Evolutionary conservation across 1,140 invertebrate genomes (phyloP).

Genomic region (Drosophila lini): DNA sequence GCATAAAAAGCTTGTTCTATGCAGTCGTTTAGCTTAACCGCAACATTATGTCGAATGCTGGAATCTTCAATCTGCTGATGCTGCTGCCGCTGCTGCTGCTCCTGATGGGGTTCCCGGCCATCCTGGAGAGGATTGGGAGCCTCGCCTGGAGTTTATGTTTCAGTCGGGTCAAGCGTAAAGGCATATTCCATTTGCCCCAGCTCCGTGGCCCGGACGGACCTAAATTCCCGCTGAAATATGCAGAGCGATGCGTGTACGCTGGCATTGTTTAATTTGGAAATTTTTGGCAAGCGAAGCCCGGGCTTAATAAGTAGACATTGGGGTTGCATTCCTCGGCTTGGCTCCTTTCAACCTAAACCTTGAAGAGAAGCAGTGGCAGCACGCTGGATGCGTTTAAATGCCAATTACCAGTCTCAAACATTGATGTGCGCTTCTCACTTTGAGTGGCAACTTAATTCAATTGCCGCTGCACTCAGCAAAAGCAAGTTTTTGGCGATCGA

Average conservation of each 20-base stretch:
- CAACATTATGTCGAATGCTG: slow-evolving; percentile 81
- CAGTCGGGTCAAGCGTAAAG: slow-evolving; percentile 73
- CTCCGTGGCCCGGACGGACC: slow-evolving; percentile 21
- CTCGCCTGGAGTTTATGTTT: slow-evolving; percentile 67
- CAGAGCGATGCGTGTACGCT: slow-evolving; percentile 43
- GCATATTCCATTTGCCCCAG: slow-evolving; percentile 66
- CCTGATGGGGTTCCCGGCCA: slow-evolving; percentile 18
- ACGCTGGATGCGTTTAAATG: slow-evolving; percentile 41
- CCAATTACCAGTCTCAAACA: slow-evolving; percentile 69
- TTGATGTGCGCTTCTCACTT: slow-evolving; percentile 68
- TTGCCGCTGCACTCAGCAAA: slow-evolving; percentile 71
- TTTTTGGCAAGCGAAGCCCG: slow-evolving; percentile 27
- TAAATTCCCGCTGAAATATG: slow-evolving; percentile 73
- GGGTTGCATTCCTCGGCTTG: slow-evolving; percentile 29
- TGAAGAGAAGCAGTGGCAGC: slow-evolving; percentile 3
- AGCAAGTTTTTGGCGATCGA: slow-evolving; percentile 56
- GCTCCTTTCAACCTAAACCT: slow-evolving; percentile 1
- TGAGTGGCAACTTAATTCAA: slow-evolving; percentile 74
- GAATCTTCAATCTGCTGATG: slow-evolving; percentile 78
- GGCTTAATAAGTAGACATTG: slow-evolving; percentile 35
- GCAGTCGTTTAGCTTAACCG: slow-evolving; percentile 80
- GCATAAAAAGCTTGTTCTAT: slow-evolving; percentile 82
- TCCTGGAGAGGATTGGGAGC: slow-evolving; percentile 16
- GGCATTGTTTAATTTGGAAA: slow-evolving; percentile 56
- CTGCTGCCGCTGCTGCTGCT: slow-evolving; percentile 29